Base-by-base conservation (phyloP, 2,888 invertebrate genomes). In the Cactoblastis cactorum region DNA sequence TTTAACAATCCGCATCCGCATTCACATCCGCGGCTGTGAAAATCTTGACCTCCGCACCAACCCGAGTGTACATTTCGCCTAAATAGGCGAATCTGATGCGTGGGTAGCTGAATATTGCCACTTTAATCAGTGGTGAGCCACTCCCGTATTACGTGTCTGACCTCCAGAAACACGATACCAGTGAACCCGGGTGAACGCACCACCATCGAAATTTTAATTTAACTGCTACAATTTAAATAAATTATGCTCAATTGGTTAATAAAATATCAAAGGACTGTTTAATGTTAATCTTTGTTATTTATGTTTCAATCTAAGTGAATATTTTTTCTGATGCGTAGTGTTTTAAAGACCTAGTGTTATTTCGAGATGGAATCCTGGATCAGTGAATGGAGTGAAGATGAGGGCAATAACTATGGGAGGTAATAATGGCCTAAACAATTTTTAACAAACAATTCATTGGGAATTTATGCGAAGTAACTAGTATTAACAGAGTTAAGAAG, bases 161-260 rank as follows among this genome's bases (percentile, higher is more conserved):
- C 70, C 67, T 72, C 72, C 70, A 58, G 54, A 49, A 50, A 49
- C 49, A 57, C 55, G 51, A 43, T 54, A 54, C 53, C 8, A 6
- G 24, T 9, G 12, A 11, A 9, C 15, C 28, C 8, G 24, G 17
- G 47, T 47, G 22, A n/a, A 18, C 18, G 24, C 19, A n/a, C 28
- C 15, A 19, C 2, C n/a, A n/a, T n/a, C n/a, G n/a, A 48, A 14
- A 3, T 15, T 37, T 37, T 37, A 15, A 15, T 15, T 35, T 35
- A 17, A 14, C 34, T 35, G 11, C 14, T 4, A 35, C 14, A 15
- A 1, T 12, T 15, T 14, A 15, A 35, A 35, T 35, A 15, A 1
- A 2, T 4, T 37, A 9, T 17, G 37, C 17, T 37, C 37, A 33
- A n/a, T n/a, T n/a, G n/a, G n/a, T n/a, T 28, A 9, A 28, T 28